Percentiles rank a stretch among this genome's conserved stretches.
These are phyloP conservation scores for Melanotaenia trifasciata DNA, from an alignment of 2,797 vertebrate genomes.

Conservation along the genomic window DNA sequence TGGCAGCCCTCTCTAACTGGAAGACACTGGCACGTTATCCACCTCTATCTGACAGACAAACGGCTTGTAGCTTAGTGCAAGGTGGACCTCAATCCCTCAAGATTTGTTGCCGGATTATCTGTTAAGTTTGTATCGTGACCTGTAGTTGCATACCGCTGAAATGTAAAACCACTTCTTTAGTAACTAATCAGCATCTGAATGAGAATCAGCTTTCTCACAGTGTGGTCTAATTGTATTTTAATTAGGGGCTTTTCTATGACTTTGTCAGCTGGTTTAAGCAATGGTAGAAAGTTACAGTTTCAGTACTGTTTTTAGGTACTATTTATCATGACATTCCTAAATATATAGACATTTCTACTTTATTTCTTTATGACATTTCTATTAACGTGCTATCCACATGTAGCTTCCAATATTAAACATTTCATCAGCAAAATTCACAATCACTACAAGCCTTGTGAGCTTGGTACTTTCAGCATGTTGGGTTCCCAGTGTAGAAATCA, in stretches of 20 bases:
- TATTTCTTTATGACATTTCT: neutral
- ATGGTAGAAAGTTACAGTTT: neutral
- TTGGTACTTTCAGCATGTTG: neutral
- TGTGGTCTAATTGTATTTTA: neutral
- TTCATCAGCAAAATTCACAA: neutral
- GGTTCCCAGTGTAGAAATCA: neutral
- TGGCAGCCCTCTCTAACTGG: slow-evolving; percentile 40
- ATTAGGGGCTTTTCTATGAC: neutral
- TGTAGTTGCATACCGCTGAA: neutral
- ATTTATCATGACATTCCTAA: neutral
- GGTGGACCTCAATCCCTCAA: slow-evolving; percentile 18
- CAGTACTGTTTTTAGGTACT: neutral
- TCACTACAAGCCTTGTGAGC: neutral
- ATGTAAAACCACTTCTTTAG: neutral
- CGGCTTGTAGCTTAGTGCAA: slow-evolving; percentile 18
- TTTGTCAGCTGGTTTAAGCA: neutral
- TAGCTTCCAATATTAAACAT: neutral
- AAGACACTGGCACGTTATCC: slow-evolving; percentile 45
- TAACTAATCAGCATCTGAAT: slow-evolving; percentile 3
- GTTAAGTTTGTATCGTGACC: slow-evolving; percentile 25
- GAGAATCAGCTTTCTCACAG: neutral
- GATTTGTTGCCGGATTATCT: slow-evolving; percentile 44
- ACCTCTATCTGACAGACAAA: slow-evolving; percentile 51
- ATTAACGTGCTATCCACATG: neutral
- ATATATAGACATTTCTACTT: neutral